Evolutionary conservation across 2,797 vertebrate genomes (phyloP).

Genomic region (Psittacula derbiana): DNA sequence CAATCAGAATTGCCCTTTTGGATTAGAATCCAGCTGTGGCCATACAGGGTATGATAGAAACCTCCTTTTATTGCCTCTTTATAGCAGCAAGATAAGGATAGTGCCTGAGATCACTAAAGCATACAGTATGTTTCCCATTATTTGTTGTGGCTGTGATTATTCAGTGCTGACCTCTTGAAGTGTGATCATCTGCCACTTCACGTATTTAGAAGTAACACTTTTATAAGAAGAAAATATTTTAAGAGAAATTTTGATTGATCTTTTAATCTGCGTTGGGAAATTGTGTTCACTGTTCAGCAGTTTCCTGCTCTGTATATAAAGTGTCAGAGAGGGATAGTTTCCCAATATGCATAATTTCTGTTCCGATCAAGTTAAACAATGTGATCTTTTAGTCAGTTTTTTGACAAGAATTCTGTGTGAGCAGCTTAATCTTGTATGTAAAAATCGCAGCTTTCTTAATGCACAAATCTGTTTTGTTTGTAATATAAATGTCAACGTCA

Average conservation of each 20-base stretch:
- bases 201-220: not conserved
- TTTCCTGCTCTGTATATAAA: not conserved
- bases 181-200: not conserved
- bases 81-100: not conserved
- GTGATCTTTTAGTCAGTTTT: not conserved
- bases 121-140: not conserved
- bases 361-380: not conserved
- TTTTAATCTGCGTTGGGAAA: not conserved
- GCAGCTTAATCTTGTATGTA: not conserved
- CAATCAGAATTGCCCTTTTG: not conserved
- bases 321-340: not conserved
- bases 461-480: not conserved
- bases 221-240: not conserved
- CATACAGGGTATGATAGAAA: not conserved
- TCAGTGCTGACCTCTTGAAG: not conserved
- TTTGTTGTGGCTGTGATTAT: not conserved
- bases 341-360: not conserved
- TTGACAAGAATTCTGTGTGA: not conserved
- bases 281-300: not conserved
- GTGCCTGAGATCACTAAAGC: not conserved
- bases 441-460: not conserved
- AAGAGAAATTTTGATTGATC: not conserved
- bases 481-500: not conserved
- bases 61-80: constrained; percentile 9
- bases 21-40: not conserved